Evolutionary conservation across 1,140 invertebrate genomes (phyloP).

Genomic region (Drosophila ananassae): DNA sequence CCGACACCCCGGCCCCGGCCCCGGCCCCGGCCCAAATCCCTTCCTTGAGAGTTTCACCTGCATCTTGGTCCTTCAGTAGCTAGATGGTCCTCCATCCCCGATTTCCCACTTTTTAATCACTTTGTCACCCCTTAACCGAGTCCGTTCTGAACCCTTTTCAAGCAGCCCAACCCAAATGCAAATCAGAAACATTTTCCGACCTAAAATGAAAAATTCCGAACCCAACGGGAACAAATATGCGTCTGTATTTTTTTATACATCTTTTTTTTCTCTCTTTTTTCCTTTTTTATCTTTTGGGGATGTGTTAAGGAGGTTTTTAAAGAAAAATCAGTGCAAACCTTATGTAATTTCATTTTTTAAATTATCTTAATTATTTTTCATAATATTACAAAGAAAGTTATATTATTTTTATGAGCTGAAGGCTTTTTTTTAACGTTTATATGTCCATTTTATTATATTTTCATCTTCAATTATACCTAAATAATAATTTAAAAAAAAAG

Average conservation of each 20-base stretch:
- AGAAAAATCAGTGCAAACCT: background rate
- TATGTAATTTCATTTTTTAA: background rate
- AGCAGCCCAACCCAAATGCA: slow-evolving; percentile 53
- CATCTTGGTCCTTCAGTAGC: slow-evolving; percentile 48
- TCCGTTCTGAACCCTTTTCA: slow-evolving; percentile 63
- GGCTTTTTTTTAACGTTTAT: no score
- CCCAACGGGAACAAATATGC: slow-evolving; percentile 51
- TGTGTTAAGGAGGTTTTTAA: background rate
- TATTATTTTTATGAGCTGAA: no score
- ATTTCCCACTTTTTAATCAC: slow-evolving; percentile 77
- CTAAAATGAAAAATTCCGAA: slow-evolving; percentile 61
- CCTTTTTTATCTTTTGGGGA: slow-evolving; percentile 3
- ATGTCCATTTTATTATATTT: no score
- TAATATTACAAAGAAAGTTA: no score
- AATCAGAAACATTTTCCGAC: slow-evolving; percentile 74
- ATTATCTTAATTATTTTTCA: background rate
- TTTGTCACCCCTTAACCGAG: slow-evolving; percentile 69
- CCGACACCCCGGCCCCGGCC: no score
- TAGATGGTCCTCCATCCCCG: slow-evolving; percentile 12
- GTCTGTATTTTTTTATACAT: slow-evolving; percentile 17
- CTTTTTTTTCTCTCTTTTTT: background rate
- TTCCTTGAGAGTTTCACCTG: slow-evolving; percentile 58
- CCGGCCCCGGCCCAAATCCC: background rate
- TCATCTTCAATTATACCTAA: no score
- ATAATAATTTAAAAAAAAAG: no score